Evolutionary conservation across 2,888 invertebrate species (phyloP).

Genomic region (Tetropium fuscum): DNA sequence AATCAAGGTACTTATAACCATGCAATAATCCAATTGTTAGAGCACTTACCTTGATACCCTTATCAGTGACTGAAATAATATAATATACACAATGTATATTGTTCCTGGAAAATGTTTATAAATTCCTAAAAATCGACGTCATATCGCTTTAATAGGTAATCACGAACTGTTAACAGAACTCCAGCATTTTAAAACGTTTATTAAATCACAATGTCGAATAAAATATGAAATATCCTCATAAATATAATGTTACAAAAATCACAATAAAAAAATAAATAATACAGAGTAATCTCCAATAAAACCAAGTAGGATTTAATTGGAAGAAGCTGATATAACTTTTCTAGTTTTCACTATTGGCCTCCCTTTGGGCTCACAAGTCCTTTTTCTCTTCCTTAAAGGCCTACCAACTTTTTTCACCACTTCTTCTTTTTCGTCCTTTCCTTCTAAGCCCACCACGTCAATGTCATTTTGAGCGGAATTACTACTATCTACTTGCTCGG

Average conservation of each 20-base stretch:
- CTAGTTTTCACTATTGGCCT: constrained; percentile 49
- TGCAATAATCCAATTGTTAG: no score
- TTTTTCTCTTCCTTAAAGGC: constrained; percentile 54
- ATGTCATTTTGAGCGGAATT: constrained; percentile 25
- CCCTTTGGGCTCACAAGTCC: constrained; percentile 46
- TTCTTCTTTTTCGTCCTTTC: constrained; percentile 22
- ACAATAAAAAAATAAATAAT: constrained; percentile 26
- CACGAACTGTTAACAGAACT: constrained; percentile 1
- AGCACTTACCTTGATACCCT: no score
- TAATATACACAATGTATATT: no score
- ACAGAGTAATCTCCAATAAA: constrained; percentile 7
- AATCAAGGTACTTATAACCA: no score
- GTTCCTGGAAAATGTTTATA: constrained; percentile 27
- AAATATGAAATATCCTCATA: constrained; percentile 15
- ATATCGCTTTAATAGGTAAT: background rate
- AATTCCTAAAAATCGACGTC: constrained; percentile 30
- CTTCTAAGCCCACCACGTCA: constrained; percentile 10
- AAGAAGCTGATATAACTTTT: constrained; percentile 44
- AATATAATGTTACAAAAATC: constrained; percentile 21
- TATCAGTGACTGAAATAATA: no score
- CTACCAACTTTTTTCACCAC: constrained; percentile 38
- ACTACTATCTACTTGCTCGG: constrained; percentile 10
- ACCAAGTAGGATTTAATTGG: constrained; percentile 3
- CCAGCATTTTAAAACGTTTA: constrained; percentile 8
- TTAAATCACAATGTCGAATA: constrained; percentile 21